A percentile compares a stretch with the other conserved stretches of the same genome.
Conservation (phyloP, 2,113 vertebrate genomes). For the Cyanoramphus novaezelandiae region DNA sequence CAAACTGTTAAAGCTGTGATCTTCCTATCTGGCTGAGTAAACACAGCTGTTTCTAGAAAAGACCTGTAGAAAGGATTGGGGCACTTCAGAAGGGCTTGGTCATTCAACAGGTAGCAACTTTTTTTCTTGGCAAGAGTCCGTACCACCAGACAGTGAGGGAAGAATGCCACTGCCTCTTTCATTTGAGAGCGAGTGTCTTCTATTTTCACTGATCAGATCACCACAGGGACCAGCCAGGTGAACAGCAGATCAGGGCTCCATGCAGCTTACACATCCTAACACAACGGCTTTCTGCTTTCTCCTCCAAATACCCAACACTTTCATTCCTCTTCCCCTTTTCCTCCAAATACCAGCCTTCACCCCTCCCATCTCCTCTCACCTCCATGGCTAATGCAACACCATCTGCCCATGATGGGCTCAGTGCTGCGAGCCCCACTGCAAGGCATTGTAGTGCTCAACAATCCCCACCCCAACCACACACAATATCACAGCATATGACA, state of each 20-base stretch:
- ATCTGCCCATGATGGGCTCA: accelerated
- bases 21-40: background rate
- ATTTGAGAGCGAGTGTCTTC: background rate
- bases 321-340: background rate
- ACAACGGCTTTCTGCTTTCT: background rate
- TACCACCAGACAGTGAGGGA: background rate
- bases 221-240: background rate
- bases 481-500: accelerated
- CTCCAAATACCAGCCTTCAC: background rate
- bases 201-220: background rate
- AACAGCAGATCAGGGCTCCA: background rate
- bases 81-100: background rate
- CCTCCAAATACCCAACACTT: background rate
- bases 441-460: background rate
- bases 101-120: background rate
- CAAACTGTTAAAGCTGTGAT: background rate
- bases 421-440: background rate
- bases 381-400: accelerated
- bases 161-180: background rate
- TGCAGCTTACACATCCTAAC: background rate
- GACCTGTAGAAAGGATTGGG: background rate
- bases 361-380: background rate
- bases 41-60: background rate
- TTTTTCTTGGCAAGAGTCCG: background rate
- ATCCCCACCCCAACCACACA: background rate